Base-by-base conservation (phyloP, 2,888 invertebrate species). In the Eulithis prunata region DNA sequence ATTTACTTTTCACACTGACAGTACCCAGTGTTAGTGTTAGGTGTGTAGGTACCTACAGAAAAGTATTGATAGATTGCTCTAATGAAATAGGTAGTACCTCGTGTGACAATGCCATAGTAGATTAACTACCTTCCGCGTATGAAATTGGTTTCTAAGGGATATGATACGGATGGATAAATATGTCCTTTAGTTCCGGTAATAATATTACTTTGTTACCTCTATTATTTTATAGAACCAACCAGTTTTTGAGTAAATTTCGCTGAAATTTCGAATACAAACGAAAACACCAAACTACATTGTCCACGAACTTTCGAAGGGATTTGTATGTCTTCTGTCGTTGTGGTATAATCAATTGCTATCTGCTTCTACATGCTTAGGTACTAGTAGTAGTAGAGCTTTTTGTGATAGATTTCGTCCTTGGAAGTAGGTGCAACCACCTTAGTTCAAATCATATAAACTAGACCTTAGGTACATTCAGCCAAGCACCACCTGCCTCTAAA, bases 11-110 rank as follows among this genome's bases (percentile, higher is more conserved):
- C 49, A 21, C 49, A 21, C 11, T 21, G 21, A 49, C 21, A 11
- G 49, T 49, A 49, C 4, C 49, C 21, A 21, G 21, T 21, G 21
- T 49, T 21, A 52, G 54, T 56, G 51, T 51, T 60, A 21, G 21
- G 21, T 21, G 21, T 21, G 21, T 21, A 21, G 21, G 21, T 32
- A 32, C 32, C 32, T 45, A 58, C 49, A 32, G 54, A 64, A 64
- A 64, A 21, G 64, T 64, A 59, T 59, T 49, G 63, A 64, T 64
- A 64, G 13, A 64, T 64, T 1, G 41, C 38, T 60, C 3, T 64
- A 56, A 64, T 52, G 47, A 38, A 28, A 41, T 47, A 49, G 63
- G 51, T 56, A 32, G 56, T 49, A 21, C 49, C 21, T 49, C 49
- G 49, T 54, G 49, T 41, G 62, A 49, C 55, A 62, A 55, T 64